Conservation (phyloP, 35 echinoderm and acorn worm species). For the Chiridota heheva region DNA sequence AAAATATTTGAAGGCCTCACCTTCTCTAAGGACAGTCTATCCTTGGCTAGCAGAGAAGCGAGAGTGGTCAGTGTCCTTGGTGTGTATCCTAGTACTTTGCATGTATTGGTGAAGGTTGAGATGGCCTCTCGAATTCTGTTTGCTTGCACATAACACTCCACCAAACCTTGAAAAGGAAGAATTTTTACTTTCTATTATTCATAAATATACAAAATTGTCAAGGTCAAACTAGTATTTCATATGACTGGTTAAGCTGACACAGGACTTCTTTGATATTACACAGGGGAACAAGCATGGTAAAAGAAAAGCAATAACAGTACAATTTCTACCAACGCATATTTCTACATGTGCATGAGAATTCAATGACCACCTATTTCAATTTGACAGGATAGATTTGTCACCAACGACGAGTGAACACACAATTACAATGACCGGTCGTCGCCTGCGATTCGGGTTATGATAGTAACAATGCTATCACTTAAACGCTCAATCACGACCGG, state of each 20-base stretch:
- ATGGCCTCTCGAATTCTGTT: constrained; percentile 78
- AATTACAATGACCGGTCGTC: no score
- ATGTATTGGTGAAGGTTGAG: constrained; percentile 79
- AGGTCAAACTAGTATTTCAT: not conserved
- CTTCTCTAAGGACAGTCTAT: constrained; percentile 86
- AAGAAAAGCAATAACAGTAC: no score
- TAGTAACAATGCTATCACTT: no score
- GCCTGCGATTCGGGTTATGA: no score
- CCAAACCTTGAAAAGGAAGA: constrained; percentile 75
- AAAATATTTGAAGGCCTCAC: no score
- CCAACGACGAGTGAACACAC: no score
- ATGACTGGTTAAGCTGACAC: no score
- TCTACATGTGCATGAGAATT: no score
- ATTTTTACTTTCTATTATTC: not conserved
- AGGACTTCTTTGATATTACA: not conserved
- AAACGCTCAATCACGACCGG: no score
- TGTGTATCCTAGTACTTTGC: constrained; percentile 75
- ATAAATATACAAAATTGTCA: not conserved
- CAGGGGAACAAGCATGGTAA: not conserved
- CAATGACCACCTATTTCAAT: no score
- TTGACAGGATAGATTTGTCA: no score
- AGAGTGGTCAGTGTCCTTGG: constrained; percentile 82
- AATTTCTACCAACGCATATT: no score
- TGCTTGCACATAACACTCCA: constrained; percentile 90
- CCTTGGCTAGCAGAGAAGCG: constrained; percentile 79